Base-by-base conservation (phyloP, 2,888 invertebrate species). In the Tupiocoris notatus region DNA sequence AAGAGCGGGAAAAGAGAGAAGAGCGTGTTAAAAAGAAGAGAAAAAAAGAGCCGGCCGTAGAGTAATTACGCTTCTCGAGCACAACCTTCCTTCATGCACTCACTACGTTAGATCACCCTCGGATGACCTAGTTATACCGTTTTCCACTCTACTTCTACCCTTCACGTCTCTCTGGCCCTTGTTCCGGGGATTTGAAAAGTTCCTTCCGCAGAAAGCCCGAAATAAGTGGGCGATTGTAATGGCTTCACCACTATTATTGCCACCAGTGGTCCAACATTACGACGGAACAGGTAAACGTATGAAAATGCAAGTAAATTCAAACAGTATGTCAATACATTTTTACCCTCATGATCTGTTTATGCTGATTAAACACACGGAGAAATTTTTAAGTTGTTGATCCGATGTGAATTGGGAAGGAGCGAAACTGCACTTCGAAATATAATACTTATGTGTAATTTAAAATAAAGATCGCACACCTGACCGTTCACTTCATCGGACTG, bases 71-170 rank as follows among this genome's bases (percentile, higher is more conserved):
- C 54, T 67, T 57, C 66, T 56, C 39, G 39, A 39, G 39, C 39
- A 12, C 39, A 39, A 39, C 39, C 39, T 39, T 39, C 39, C 39
- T 3, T 39, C 39, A 39, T n/a, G 56, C 66, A 66, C 25, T 65
- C 39, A 18, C 66, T 39, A 39, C 20, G 20, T 20, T 66, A 39
- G 66, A 66, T 66, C 20, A 20, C n/a, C 66, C 66, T 39, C 56
- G 66, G 39, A 67, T 67, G 67, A 67, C 67, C 57, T 56, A 67
- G 67, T 67, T 67, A 67, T 67, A 54, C n/a, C 21, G 39, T 57
- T 67, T 67, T 57, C 56, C 57, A 21, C 18, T 1, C 12, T 17
- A 12, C 22, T n/a, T 7, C n/a, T n/a, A n/a, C n/a, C 57, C 9
- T 18, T 18, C 39, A n/a, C 64, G 24, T 24, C 39, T 12, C 24